Evolutionary conservation across 1,140 invertebrate species (phyloP).

Genomic region (Psix sp.): DNA sequence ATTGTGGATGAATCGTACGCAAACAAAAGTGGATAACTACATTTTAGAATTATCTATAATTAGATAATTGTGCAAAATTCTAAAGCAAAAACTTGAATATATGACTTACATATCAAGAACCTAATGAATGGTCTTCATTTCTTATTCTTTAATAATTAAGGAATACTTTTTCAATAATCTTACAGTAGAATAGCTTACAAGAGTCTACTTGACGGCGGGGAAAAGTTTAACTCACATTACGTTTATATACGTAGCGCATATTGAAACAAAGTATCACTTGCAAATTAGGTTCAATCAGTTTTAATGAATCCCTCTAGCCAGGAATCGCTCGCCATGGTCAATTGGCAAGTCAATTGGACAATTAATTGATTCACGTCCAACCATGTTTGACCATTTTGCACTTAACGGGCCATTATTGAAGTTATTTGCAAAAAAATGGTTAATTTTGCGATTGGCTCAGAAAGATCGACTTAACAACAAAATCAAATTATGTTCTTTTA

Average conservation of each 20-base stretch:
- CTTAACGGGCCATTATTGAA: constrained; percentile 6
- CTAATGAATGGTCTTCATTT: no score
- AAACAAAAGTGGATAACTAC: no score
- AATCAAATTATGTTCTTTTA: no score
- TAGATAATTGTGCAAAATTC: no score
- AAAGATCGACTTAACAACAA: no score
- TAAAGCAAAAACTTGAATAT: no score
- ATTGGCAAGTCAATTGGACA: constrained; percentile 48
- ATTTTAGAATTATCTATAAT: no score
- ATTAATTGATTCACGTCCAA: constrained; percentile 36
- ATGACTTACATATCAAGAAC: no score
- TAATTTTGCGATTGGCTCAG: no score
- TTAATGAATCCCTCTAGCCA: constrained; percentile 35
- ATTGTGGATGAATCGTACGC: no score
- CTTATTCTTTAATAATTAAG: background rate
- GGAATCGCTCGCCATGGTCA: constrained; percentile 31
- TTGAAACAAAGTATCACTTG: constrained; percentile 48
- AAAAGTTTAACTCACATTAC: constrained; percentile 48
- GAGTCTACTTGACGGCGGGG: constrained; percentile 39
- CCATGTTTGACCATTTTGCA: constrained; percentile 21
- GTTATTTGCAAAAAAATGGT: constrained; percentile 1
- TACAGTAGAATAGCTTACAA: constrained; percentile 15
- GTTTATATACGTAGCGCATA: constrained; percentile 45
- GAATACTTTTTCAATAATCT: constrained; percentile 44
- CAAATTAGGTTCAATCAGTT: constrained; percentile 51